phyloP scores from a whole-genome alignment of 2,113 vertebrate genomes.

The Merops nubicus region DNA sequence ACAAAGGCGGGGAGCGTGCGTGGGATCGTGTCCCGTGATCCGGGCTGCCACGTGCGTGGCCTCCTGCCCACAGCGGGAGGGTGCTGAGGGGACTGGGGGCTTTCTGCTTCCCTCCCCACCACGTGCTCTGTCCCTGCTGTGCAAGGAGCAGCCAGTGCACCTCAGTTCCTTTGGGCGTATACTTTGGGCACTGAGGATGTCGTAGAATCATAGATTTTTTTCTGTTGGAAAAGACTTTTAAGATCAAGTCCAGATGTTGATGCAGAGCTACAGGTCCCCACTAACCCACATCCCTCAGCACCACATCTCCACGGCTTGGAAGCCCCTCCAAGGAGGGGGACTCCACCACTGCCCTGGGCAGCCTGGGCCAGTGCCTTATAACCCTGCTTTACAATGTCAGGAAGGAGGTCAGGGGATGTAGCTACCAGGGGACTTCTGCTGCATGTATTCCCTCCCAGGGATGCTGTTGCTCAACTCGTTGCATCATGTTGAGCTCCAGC shows the following conservation, averaged over 20 bases:
- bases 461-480: not conserved
- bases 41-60: rapidly evolving
- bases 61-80: rapidly evolving
- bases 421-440: not conserved
- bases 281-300: not conserved
- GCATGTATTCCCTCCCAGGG: not conserved
- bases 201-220: not conserved
- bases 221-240: not conserved
- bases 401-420: not conserved
- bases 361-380: not conserved
- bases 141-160: not conserved
- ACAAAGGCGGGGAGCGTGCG: not conserved
- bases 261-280: not conserved
- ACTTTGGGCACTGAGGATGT: not conserved
- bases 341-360: not conserved
- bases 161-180: not conserved
- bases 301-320: not conserved
- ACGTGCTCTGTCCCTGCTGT: not conserved
- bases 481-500: rapidly evolving
- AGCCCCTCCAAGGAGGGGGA: not conserved
- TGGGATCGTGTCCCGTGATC: not conserved
- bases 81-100: rapidly evolving
- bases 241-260: not conserved
- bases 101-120: not conserved
- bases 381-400: not conserved